Evolutionary conservation across 2,888 invertebrate species (phyloP).

Genomic region (Heliconius ethilla): DNA sequence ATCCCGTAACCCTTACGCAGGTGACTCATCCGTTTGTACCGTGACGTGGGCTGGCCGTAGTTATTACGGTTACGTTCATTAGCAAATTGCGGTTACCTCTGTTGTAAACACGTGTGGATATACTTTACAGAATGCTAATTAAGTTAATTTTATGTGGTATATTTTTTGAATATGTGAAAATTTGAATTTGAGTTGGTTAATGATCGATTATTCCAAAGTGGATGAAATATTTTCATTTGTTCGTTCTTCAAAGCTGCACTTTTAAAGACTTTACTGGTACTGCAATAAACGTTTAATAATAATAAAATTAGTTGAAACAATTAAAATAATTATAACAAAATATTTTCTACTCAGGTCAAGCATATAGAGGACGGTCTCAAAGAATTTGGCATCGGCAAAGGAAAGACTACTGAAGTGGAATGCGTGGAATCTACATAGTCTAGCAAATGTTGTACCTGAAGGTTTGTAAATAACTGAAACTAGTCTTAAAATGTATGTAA

Average conservation of each 20-base stretch:
- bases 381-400: slow-evolving; percentile 82
- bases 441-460: slow-evolving; percentile 31
- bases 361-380: slow-evolving; percentile 86
- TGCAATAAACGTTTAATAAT: not conserved
- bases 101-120: slow-evolving; percentile 9
- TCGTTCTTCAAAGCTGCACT: too few relatives aligned
- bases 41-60: slow-evolving; percentile 32
- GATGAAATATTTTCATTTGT: too few relatives aligned
- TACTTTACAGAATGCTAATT: slow-evolving; percentile 5
- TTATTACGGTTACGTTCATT: slow-evolving; percentile 28
- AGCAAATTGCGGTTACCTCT: slow-evolving; percentile 31
- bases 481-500: not conserved
- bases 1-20: slow-evolving; percentile 20
- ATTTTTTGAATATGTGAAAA: not conserved
- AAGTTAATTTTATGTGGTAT: not conserved
- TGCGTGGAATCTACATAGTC: slow-evolving; percentile 69
- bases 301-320: not conserved
- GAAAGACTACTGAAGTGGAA: slow-evolving; percentile 61
- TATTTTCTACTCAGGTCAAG: slow-evolving; percentile 67
- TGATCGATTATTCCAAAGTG: too few relatives aligned
- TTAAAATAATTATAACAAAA: not conserved
- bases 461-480: slow-evolving; percentile 32
- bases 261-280: too few relatives aligned
- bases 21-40: slow-evolving; percentile 29
- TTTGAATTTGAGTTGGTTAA: not conserved